phyloP scores from a whole-genome alignment of 2,888 invertebrate genomes.

The Parnassius apollo region DNA sequence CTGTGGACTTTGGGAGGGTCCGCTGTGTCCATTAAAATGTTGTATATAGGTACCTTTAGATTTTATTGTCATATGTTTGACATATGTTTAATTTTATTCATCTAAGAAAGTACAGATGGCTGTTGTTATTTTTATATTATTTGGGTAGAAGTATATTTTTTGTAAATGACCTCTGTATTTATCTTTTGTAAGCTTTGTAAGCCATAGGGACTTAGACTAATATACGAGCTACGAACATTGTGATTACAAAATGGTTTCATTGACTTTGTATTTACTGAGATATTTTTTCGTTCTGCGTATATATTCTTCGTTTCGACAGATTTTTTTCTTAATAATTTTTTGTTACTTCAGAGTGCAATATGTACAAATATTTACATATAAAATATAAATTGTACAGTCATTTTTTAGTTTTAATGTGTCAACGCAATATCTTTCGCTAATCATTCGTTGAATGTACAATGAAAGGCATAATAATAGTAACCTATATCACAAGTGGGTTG shows the following conservation, averaged over 20 bases:
- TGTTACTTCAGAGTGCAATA: constrained; percentile 85
- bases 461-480: constrained; percentile 78
- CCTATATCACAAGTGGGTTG: constrained; percentile 67
- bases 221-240: constrained; percentile 78
- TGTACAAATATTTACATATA: constrained; percentile 85
- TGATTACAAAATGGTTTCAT: constrained; percentile 66
- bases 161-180: constrained; percentile 81
- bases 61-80: constrained; percentile 80
- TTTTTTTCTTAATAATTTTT: constrained; percentile 71
- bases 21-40: constrained; percentile 61
- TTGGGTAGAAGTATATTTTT: constrained; percentile 81
- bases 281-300: constrained; percentile 62
- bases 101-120: constrained; percentile 81
- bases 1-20: constrained; percentile 52
- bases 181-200: constrained; percentile 78
- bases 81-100: constrained; percentile 81
- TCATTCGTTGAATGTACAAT: constrained; percentile 74
- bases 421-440: constrained; percentile 74
- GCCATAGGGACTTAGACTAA: constrained; percentile 77
- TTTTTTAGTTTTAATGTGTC: constrained; percentile 78
- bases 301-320: constrained; percentile 72
- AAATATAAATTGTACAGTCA: constrained; percentile 80
- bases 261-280: constrained; percentile 69
- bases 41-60: constrained; percentile 78
- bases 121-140: constrained; percentile 82